Conservation (phyloP, 2,113 vertebrate genomes). For the Anseranas semipalmata region DNA sequence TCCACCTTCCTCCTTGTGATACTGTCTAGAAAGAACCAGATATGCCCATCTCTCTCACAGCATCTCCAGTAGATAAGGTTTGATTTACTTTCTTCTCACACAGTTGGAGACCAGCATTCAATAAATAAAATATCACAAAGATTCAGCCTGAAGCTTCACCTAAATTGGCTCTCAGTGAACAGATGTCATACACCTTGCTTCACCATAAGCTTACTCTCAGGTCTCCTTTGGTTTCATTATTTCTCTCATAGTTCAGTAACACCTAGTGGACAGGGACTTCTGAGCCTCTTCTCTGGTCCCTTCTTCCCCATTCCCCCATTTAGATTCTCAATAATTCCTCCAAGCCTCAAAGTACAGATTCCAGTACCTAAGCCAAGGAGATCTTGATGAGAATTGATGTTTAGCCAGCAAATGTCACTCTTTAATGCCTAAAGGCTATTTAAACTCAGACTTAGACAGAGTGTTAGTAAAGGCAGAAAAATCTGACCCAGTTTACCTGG, state of each 20-base stretch:
- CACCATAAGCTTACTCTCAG: not conserved
- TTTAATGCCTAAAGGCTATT: slow-evolving; percentile 35
- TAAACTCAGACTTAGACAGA: slow-evolving; percentile 21
- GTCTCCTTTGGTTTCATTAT: slow-evolving; percentile 54
- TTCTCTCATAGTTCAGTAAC: not conserved
- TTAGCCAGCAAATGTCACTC: slow-evolving; percentile 38
- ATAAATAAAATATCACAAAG: not conserved
- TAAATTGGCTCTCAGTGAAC: slow-evolving; percentile 37
- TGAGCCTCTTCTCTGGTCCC: not conserved
- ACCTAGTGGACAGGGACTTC: not conserved
- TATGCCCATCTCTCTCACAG: not conserved
- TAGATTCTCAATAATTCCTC: slow-evolving; percentile 23
- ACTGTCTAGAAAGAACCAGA: not conserved
- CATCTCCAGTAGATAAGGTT: not conserved
- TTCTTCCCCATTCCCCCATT: not conserved
- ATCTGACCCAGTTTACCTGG: not conserved
- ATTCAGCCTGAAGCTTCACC: not conserved
- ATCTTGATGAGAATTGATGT: slow-evolving; percentile 62
- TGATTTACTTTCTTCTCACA: not conserved
- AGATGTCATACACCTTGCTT: not conserved
- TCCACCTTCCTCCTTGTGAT: not conserved
- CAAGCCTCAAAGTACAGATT: slow-evolving; percentile 10
- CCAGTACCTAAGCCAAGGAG: not conserved
- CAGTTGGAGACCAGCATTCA: not conserved
- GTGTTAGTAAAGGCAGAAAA: slow-evolving; percentile 12